Percentiles rank a stretch among this genome's conserved stretches.
Evolutionary conservation across 2,888 invertebrate species (phyloP).

Genomic region (Anthoptus insignis): DNA sequence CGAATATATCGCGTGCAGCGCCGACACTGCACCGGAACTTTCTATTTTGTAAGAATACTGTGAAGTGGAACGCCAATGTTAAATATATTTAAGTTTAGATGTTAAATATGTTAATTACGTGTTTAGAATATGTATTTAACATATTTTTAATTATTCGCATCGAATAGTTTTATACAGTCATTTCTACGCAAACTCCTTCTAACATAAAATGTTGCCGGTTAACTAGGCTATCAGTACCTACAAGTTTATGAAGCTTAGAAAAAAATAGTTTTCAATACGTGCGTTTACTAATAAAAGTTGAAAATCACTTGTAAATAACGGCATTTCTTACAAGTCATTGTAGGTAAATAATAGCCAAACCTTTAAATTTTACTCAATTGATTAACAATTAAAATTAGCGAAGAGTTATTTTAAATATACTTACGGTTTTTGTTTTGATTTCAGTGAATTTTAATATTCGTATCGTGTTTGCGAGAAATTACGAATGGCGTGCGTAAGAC

Average conservation of each 20-base stretch:
- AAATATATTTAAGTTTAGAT: conserved; percentile 1
- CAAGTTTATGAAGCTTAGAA: too few relatives aligned
- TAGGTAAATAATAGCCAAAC: background rate
- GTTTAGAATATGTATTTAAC: background rate
- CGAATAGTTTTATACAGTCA: background rate
- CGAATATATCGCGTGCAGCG: conserved; percentile 14
- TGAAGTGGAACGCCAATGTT: background rate
- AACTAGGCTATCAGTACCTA: too few relatives aligned
- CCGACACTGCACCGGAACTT: conserved; percentile 26
- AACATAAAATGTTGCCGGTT: background rate
- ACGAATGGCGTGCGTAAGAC: conserved; percentile 54
- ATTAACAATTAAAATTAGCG: background rate
- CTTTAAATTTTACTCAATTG: too few relatives aligned
- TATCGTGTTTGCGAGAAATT: too few relatives aligned
- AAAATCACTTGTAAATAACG: too few relatives aligned
- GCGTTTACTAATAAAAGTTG: background rate
- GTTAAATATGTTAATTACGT: background rate
- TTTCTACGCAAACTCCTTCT: background rate
- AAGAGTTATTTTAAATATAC: conserved; percentile 3
- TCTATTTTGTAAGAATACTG: conserved; percentile 22
- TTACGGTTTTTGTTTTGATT: conserved; percentile 11
- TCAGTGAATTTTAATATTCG: background rate
- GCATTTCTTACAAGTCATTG: background rate
- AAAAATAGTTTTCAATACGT: background rate
- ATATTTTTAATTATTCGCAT: background rate